Percentiles rank a stretch among this genome's conserved stretches.
Evolutionary conservation across 35 echinoderm and acorn worm genomes (phyloP).

Genomic region (Heliocidaris erythrogramma): DNA sequence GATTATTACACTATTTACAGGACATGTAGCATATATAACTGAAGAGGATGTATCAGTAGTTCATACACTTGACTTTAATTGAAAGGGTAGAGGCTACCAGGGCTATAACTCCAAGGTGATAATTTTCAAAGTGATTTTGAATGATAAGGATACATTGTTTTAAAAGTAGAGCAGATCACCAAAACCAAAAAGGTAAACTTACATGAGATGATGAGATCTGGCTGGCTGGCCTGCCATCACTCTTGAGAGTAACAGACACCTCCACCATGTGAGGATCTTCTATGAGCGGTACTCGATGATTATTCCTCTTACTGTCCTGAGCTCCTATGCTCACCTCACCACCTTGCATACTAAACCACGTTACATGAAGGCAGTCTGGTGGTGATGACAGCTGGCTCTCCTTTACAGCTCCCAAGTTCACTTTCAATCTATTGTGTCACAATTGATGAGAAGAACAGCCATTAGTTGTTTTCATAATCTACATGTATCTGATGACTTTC

Average conservation of each 20-base stretch:
- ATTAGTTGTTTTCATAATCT: neutral
- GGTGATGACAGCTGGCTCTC: neutral
- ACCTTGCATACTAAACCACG: neutral
- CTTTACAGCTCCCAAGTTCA: neutral
- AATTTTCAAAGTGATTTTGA: no score
- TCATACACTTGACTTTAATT: no score
- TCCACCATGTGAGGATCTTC: constrained; percentile 37
- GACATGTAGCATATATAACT: no score
- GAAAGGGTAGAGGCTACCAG: no score
- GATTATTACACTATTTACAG: no score
- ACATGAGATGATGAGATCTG: neutral
- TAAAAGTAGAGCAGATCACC: no score
- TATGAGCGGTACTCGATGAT: constrained; percentile 20
- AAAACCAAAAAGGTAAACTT: neutral
- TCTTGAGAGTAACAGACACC: constrained; percentile 15
- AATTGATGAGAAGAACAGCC: neutral
- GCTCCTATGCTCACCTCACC: constrained; percentile 8
- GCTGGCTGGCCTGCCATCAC: constrained; percentile 26
- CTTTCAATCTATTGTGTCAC: constrained; percentile 10
- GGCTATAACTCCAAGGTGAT: no score
- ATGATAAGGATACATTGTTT: no score
- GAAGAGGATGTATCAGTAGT: no score
- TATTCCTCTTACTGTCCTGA: neutral
- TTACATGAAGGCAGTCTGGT: constrained; percentile 9
- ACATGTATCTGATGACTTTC: neutral